Conservation (phyloP, 2,797 vertebrate genomes). For the Hypotaenidia philippensis region DNA sequence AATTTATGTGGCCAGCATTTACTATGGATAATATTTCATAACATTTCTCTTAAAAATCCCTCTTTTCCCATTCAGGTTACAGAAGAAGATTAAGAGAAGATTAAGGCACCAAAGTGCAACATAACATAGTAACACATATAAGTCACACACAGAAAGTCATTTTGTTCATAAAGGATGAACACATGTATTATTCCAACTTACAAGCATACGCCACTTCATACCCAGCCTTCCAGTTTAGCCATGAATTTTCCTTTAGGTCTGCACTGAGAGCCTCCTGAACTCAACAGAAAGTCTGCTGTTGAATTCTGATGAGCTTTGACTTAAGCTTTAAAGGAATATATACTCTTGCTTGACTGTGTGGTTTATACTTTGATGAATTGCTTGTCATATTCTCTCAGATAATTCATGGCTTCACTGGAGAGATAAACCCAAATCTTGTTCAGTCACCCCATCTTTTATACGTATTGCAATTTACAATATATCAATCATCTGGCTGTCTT, state of each 20-base stretch:
- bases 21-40: neutral
- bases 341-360: neutral
- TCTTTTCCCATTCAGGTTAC: neutral
- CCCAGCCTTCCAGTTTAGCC: neutral
- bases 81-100: neutral
- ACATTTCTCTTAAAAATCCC: neutral
- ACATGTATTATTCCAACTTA: neutral
- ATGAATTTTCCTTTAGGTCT: neutral
- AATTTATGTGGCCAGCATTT: neutral
- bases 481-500: conserved; percentile 42
- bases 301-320: neutral
- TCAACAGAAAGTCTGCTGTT: neutral
- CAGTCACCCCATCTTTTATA: conserved; percentile 40
- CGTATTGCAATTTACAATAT: neutral
- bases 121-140: neutral
- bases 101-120: neutral
- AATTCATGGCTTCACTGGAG: conserved; percentile 17
- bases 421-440: conserved; percentile 32
- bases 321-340: conserved; percentile 13
- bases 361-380: conserved; percentile 64
- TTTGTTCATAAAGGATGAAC: neutral
- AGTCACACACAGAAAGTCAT: neutral
- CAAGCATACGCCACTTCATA: neutral
- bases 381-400: conserved; percentile 49
- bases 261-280: neutral